These are phyloP conservation scores for Trachemys scripta DNA, from an alignment of 2,113 vertebrate genomes.

Conservation along the genomic window DNA sequence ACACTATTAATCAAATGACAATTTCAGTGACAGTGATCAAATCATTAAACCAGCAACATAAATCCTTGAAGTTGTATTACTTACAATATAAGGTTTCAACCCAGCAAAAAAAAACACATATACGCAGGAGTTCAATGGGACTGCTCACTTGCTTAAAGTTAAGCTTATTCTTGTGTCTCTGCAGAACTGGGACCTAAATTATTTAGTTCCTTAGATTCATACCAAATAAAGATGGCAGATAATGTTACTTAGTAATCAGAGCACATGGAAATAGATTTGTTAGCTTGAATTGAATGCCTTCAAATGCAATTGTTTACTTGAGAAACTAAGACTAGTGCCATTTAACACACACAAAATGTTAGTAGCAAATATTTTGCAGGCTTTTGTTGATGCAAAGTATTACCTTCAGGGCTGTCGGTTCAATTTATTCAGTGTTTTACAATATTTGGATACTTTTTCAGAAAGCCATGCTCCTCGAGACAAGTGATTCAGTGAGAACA, in stretches of 20 bases:
- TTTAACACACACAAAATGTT: fast-evolving
- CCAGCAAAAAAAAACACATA: neutral
- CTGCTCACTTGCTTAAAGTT: neutral
- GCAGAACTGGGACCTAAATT: neutral
- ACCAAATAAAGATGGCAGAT: neutral
- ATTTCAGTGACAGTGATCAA: neutral
- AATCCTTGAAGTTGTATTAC: neutral
- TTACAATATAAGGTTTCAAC: neutral
- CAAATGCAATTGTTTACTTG: fast-evolving
- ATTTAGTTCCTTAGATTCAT: neutral
- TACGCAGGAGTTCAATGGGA: fast-evolving
- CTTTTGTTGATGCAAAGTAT: fast-evolving
- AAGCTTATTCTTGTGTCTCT: fast-evolving
- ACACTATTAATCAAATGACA: neutral
- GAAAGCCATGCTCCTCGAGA: neutral
- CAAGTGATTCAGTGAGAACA: neutral
- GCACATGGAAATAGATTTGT: fast-evolving
- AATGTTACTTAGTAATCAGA: neutral
- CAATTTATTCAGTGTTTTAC: fast-evolving
- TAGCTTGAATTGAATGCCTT: fast-evolving
- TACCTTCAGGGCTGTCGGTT: fast-evolving
- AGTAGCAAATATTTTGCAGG: fast-evolving
- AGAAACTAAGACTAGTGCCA: fast-evolving
- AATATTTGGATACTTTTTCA: fast-evolving
- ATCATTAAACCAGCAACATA: neutral